Conservation (phyloP, 1,140 invertebrate species). For the Tachypleus tridentatus region DNA sequence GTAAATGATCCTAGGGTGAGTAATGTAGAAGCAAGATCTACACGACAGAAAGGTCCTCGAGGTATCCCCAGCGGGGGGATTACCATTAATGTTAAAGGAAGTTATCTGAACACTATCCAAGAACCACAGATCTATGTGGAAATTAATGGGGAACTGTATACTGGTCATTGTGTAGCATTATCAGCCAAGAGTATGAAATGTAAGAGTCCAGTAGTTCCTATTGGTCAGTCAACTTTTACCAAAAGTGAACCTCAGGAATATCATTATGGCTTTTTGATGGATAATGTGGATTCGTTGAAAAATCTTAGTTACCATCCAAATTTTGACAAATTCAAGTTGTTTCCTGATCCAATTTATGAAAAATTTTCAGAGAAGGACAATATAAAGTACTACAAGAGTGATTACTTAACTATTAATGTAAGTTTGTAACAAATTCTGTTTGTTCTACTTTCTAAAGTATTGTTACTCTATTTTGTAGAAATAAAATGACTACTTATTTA, state of each 20-base stretch:
- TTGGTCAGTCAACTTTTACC: slow-evolving; percentile 46
- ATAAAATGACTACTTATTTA: too few species aligned
- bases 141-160: slow-evolving; percentile 59
- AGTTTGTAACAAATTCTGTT: slow-evolving; percentile 27
- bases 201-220: slow-evolving; percentile 55
- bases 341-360: slow-evolving; percentile 80
- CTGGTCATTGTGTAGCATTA: slow-evolving; percentile 44
- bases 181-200: slow-evolving; percentile 72
- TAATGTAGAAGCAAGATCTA: slow-evolving; percentile 28
- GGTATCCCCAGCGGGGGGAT: slow-evolving; percentile 60
- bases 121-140: slow-evolving; percentile 84
- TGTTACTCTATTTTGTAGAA: too few species aligned
- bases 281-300: slow-evolving; percentile 71
- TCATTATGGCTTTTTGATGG: slow-evolving; percentile 90
- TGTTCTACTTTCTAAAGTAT: too few species aligned
- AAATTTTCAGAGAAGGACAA: slow-evolving; percentile 64
- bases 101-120: slow-evolving; percentile 74
- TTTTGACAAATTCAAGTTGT: slow-evolving; percentile 61
- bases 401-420: slow-evolving; percentile 89
- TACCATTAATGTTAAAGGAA: slow-evolving; percentile 71
- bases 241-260: slow-evolving; percentile 46
- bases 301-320: slow-evolving; percentile 51
- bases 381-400: slow-evolving; percentile 88
- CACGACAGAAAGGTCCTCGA: slow-evolving; percentile 15
- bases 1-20: slow-evolving; percentile 75